phyloP scores from a whole-genome alignment of 2,113 vertebrate genomes.

The Panthera leo region DNA sequence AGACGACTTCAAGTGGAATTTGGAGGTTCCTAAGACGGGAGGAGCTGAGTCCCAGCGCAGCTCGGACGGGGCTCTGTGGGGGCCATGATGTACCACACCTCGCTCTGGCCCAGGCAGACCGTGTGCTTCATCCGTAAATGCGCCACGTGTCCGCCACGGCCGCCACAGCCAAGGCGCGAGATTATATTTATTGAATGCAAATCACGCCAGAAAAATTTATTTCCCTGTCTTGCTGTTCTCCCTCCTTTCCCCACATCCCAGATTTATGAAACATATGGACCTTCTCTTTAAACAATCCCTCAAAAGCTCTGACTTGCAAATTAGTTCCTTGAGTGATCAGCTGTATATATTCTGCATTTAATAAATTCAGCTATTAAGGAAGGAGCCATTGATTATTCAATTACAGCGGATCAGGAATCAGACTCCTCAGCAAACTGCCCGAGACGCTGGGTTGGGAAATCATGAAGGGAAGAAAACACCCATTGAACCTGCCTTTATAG shows the following conservation, averaged over 20 bases:
- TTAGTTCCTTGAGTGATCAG: slow-evolving; percentile 70
- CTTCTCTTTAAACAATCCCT: slow-evolving; percentile 65
- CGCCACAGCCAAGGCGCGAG: background rate
- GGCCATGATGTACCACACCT: accelerated
- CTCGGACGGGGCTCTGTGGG: background rate
- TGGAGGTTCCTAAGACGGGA: background rate
- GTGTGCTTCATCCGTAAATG: background rate
- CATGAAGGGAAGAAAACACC: slow-evolving; percentile 36
- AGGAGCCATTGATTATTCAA: slow-evolving; percentile 76
- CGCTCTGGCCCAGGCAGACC: background rate
- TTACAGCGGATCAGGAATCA: slow-evolving; percentile 61
- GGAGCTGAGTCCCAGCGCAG: background rate
- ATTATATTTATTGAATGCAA: slow-evolving; percentile 22
- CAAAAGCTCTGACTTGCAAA: slow-evolving; percentile 76
- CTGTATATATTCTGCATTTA: slow-evolving; percentile 72
- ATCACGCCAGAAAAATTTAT: background rate
- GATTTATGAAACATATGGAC: slow-evolving; percentile 60
- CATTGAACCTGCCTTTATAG: background rate
- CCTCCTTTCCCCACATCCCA: background rate
- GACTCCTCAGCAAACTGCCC: slow-evolving; percentile 38
- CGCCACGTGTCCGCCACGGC: background rate
- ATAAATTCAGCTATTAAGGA: slow-evolving; percentile 80
- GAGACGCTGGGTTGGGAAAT: background rate
- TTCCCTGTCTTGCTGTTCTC: slow-evolving; percentile 20
- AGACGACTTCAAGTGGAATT: background rate